Base-by-base conservation (phyloP, 1,140 invertebrate genomes). In the Drosophila insularis region DNA sequence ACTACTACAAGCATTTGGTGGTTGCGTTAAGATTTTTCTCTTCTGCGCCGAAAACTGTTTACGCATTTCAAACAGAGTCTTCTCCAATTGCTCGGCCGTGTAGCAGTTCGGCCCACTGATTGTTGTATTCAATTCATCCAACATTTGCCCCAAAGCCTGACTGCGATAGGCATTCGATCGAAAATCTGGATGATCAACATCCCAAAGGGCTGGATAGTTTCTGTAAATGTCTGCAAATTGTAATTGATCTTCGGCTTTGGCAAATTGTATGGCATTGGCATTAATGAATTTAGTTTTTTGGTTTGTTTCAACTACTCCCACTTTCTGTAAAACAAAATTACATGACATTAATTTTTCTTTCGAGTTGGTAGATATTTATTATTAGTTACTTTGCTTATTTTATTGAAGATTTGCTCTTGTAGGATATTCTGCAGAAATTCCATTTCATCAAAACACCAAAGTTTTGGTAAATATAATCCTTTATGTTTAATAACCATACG, bases 401-500 rank as follows among this genome's bases (percentile, higher is more conserved):
- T 85, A 4, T 74, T 81, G 14, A 73, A 85, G 53, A 90, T 81
- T 39, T 90, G 89, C 10, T 90, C 76, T 5, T 90, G 85, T 5
- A 91, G 50, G 56, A 90, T 89, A 6, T 80, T 73, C 0, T 85
- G 81, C 14, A 91, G 59, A 27, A 91, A 91, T 31, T 91, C 90
- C 55, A 91, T 80, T 50, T 91, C 77, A 56, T 91, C 90, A 46
- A 87, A 91, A 54, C 90, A 91, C 90, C 90, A 91, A 4, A 91
- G 68, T 56, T 91, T 91, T 11, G 90, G 90, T 59, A 91, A 37
- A 35, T 91, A 91, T 50, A 91, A 58, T 1, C 90, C 90, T 58
- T 91, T 91, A 54, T 85, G 81, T 54, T 89, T 91, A 63, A 90
- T 82, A 2, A 91, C 80, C 71, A 87, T 79, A 23, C 81, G 76